phyloP scores from a whole-genome alignment of 2,113 vertebrate species.

The Phyllostomus discolor region DNA sequence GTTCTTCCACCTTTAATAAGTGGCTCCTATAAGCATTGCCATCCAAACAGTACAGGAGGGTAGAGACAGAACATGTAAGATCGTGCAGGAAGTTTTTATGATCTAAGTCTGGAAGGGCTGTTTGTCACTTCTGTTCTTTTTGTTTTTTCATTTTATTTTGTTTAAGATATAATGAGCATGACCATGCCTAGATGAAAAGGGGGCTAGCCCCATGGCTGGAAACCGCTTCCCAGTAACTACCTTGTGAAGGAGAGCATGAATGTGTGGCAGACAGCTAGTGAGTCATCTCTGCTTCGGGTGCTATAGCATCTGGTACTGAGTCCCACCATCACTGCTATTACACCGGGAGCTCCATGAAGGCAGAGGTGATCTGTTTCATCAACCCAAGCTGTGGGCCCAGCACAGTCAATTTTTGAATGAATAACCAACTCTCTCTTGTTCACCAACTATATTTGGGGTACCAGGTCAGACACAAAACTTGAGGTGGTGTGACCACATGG shows the following conservation, averaged over 20 bases:
- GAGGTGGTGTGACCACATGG: background rate
- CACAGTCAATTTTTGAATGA: background rate
- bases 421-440: background rate
- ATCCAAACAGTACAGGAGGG: background rate
- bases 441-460: background rate
- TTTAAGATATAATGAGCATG: background rate
- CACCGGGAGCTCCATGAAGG: background rate
- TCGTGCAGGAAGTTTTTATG: background rate
- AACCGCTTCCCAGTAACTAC: background rate
- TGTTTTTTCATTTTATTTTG: background rate
- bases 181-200: background rate
- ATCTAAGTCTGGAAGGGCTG: background rate
- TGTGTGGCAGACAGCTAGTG: background rate
- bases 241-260: no score
- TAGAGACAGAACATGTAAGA: background rate
- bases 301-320: background rate
- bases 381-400: background rate
- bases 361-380: background rate
- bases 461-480: background rate
- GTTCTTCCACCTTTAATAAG: background rate
- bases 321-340: fast-evolving
- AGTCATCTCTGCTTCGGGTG: background rate
- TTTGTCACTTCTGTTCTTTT: background rate
- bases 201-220: no score
- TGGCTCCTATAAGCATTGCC: background rate